A percentile compares a stretch with the other conserved stretches of the same genome.
Evolutionary conservation across 2,888 invertebrate genomes (phyloP).

Genomic region (Cylloceria caligata): DNA sequence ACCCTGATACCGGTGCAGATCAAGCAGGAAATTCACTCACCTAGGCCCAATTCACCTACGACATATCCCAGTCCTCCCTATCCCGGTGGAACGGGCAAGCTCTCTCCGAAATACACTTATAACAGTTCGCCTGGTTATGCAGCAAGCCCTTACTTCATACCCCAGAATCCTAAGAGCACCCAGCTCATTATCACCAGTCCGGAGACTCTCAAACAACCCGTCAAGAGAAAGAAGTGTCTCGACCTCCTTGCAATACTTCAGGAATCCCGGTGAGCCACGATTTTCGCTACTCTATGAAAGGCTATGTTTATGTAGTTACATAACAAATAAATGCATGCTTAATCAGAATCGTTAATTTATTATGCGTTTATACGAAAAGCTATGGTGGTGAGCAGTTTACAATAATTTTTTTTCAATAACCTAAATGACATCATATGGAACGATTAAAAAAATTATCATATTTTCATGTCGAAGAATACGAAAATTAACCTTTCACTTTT

Average conservation of each 20-base stretch:
- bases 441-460: too few species aligned
- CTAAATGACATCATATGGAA: too few species aligned
- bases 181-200: slow-evolving; percentile 82
- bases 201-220: slow-evolving; percentile 80
- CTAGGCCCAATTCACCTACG: slow-evolving; percentile 80
- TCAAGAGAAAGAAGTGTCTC: slow-evolving; percentile 82
- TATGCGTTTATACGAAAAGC: too few species aligned
- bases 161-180: slow-evolving; percentile 83
- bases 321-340: too few species aligned
- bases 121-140: slow-evolving; percentile 83
- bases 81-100: slow-evolving; percentile 75
- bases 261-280: slow-evolving; percentile 80
- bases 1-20: slow-evolving; percentile 84
- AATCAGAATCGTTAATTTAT: too few species aligned
- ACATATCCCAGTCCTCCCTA: slow-evolving; percentile 81
- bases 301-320: too few species aligned
- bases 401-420: too few species aligned
- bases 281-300: not conserved
- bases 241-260: slow-evolving; percentile 82
- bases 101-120: slow-evolving; percentile 81
- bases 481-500: too few species aligned
- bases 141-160: slow-evolving; percentile 83
- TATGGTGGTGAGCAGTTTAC: too few species aligned
- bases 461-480: too few species aligned
- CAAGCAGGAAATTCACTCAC: slow-evolving; percentile 86